Evolutionary conservation across 2,888 invertebrate genomes (phyloP).

Genomic region (Drepana falcataria): DNA sequence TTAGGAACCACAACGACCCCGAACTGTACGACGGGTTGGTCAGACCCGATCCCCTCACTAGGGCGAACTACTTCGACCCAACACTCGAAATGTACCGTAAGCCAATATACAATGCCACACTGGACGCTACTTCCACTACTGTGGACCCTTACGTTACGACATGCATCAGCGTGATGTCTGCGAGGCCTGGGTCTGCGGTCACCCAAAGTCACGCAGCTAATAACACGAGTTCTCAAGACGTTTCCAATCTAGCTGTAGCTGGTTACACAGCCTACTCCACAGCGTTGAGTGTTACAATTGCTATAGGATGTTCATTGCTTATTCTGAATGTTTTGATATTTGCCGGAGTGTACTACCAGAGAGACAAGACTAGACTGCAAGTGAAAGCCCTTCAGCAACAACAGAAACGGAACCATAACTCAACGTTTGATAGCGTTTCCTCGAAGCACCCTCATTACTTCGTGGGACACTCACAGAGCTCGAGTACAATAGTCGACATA

Average conservation of each 20-base stretch:
- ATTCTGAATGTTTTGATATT: constrained; percentile 90
- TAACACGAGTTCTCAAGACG: constrained; percentile 85
- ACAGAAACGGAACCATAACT: constrained; percentile 79
- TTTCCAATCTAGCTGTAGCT: constrained; percentile 88
- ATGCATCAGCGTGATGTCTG: constrained; percentile 84
- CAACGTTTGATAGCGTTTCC: constrained; percentile 78
- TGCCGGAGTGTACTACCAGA: constrained; percentile 90
- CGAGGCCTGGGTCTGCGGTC: constrained; percentile 76
- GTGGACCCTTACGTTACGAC: constrained; percentile 84
- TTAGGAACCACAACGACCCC: constrained; percentile 92
- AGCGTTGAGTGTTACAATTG: constrained; percentile 87
- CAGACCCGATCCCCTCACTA: constrained; percentile 87
- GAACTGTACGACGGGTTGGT: constrained; percentile 94
- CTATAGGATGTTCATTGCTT: constrained; percentile 88
- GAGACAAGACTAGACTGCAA: constrained; percentile 87
- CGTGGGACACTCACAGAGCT: constrained; percentile 86
- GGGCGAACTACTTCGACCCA: constrained; percentile 81
- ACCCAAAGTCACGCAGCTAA: constrained; percentile 66
- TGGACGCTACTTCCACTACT: constrained; percentile 72
- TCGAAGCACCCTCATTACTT: constrained; percentile 88
- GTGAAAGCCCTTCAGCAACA: constrained; percentile 87
- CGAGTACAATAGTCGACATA: constrained; percentile 90
- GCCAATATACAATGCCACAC: constrained; percentile 77
- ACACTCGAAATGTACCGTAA: constrained; percentile 81
- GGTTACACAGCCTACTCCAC: constrained; percentile 87